phyloP scores from a whole-genome alignment of 1,140 invertebrate genomes.

The Sipha flava region DNA sequence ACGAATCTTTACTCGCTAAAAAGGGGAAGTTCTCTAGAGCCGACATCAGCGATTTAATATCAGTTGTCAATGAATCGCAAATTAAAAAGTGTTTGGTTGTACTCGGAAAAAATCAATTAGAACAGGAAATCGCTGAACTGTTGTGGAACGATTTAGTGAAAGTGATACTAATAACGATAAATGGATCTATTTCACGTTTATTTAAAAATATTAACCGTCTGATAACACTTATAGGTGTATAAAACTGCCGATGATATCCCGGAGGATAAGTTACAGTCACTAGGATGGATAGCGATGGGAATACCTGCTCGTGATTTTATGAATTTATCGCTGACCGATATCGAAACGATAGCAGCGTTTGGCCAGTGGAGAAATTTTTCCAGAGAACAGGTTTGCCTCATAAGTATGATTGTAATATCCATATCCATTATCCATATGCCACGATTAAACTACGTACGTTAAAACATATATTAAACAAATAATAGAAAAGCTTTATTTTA shows the following conservation, averaged over 20 bases:
- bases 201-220: background rate
- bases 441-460: no score
- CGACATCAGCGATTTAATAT: background rate
- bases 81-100: slow-evolving; percentile 2
- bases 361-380: slow-evolving; percentile 45
- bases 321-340: slow-evolving; percentile 46
- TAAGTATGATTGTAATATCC: background rate
- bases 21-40: background rate
- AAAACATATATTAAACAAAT: no score
- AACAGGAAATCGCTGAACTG: background rate
- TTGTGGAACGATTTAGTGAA: slow-evolving; percentile 18
- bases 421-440: background rate
- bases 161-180: background rate
- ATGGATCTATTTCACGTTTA: background rate
- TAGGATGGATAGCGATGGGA: slow-evolving; percentile 46
- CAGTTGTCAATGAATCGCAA: background rate
- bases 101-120: background rate
- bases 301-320: slow-evolving; percentile 44
- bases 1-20: background rate
- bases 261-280: slow-evolving; percentile 42
- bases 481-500: no score
- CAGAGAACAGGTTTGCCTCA: slow-evolving; percentile 37
- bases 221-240: background rate
- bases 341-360: slow-evolving; percentile 47
- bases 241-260: slow-evolving; percentile 42